A percentile compares a stretch with the other conserved stretches of the same genome.
phyloP scores from a whole-genome alignment of 2,113 vertebrate genomes.

The Chitala chitala region DNA sequence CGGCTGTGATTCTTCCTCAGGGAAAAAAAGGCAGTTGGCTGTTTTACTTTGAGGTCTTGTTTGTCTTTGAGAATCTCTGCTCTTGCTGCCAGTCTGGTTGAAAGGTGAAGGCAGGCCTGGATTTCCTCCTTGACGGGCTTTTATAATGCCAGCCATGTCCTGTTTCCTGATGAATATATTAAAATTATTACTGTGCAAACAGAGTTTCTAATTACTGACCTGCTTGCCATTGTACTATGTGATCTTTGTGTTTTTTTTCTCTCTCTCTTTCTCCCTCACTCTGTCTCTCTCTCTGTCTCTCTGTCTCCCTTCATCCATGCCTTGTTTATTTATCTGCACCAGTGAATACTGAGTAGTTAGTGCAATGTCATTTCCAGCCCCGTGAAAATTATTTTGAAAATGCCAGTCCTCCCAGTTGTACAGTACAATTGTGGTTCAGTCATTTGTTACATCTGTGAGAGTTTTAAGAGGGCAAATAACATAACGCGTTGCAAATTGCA shows the following conservation, averaged over 20 bases:
- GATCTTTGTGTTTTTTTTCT: conserved; percentile 49
- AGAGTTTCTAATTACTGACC: conserved; percentile 83
- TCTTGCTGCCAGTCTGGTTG: conserved; percentile 59
- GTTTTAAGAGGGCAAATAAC: conserved; percentile 11
- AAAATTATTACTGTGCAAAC: conserved; percentile 83
- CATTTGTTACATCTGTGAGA: conserved; percentile 54
- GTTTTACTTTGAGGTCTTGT: conserved; percentile 43
- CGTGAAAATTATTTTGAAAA: conserved; percentile 74
- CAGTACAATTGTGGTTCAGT: conserved; percentile 68
- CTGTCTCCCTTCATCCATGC: conserved; percentile 53
- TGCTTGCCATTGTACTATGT: conserved; percentile 76
- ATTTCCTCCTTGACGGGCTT: conserved; percentile 72
- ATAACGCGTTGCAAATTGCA: neutral
- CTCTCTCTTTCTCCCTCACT: conserved; percentile 3
- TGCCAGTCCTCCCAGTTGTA: conserved; percentile 73
- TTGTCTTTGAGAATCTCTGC: conserved; percentile 52
- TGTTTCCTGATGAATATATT: conserved; percentile 82
- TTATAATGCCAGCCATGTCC: conserved; percentile 76
- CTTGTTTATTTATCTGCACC: conserved; percentile 78
- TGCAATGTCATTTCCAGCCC: conserved; percentile 73
- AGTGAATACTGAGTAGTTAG: conserved; percentile 73
- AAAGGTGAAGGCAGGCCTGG: conserved; percentile 65
- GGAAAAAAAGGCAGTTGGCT: conserved; percentile 36
- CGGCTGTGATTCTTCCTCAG: conserved; percentile 28
- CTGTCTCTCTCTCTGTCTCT: conserved; percentile 17